Base-by-base conservation (phyloP, 1,140 invertebrate species). In the Paraescarpia echinospica region DNA sequence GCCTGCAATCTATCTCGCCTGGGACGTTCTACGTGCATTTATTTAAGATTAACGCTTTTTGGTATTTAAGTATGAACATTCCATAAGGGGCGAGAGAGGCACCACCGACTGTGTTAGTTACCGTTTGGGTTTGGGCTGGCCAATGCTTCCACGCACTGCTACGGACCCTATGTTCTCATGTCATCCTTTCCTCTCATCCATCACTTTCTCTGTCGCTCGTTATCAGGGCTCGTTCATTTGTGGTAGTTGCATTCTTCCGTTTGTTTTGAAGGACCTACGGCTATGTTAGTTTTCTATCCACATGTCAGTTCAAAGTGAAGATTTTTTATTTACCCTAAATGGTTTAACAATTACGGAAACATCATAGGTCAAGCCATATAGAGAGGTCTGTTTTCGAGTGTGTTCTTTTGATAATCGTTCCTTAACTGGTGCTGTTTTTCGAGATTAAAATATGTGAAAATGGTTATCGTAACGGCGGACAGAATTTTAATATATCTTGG, bases 51-150 rank as follows among this genome's bases (percentile, higher is more conserved):
- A 77, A 77, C 59, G 59, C 59, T 77, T 77, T n/a, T 18, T 77
- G 59, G 59, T 77, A 77, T 77, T 77, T 77, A 77, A 77, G 59
- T 77, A 77, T 77, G 59, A 77, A 77, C 59, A 77, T 77, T 77
- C 59, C 59, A 77, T 77, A 77, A 77, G 59, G 59, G 59, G 59
- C 59, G 59, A 31, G 22, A 77, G 59, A 77, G 59, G 59, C 59
- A 77, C 59, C 59, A 77, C 59, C 59, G 59, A 77, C 59, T 27
- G 59, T 77, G 59, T 77, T 27, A 77, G 59, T 77, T 77, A 27
- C 59, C 59, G 59, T 77, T 77, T 41, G 41, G 41, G 41, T 41
- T n/a, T 77, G 14, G 59, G 59, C 59, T 77, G 59, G 12, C 59
- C 59, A 77, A 77, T 77, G 59, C 59, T 77, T 77, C 59, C 59